phyloP scores from a whole-genome alignment of 2,797 vertebrate species.

The Mus minutoides region DNA sequence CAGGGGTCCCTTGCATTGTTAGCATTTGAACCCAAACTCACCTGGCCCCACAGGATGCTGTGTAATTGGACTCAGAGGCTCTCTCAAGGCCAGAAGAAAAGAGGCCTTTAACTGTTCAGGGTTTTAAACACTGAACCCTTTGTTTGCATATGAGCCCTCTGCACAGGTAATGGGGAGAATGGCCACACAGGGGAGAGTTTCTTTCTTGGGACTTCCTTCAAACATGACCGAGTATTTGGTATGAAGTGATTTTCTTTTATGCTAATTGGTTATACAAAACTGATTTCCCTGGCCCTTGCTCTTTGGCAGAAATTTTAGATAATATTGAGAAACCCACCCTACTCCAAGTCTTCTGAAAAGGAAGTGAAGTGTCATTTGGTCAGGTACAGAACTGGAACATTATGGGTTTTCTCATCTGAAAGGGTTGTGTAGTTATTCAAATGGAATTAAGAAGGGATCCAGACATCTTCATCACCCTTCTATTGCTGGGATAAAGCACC shows the following conservation, averaged over 20 bases:
- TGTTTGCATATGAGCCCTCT: background rate
- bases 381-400: no score
- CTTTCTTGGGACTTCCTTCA: background rate
- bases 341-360: background rate
- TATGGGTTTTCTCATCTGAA: background rate
- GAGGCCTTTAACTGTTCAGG: no score
- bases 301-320: background rate
- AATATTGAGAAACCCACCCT: background rate
- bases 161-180: fast-evolving
- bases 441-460: background rate
- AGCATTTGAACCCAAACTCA: background rate
- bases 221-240: background rate
- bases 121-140: background rate
- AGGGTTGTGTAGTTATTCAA: background rate
- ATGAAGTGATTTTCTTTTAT: background rate
- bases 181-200: background rate
- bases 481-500: background rate
- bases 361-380: background rate
- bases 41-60: background rate
- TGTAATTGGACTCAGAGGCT: background rate
- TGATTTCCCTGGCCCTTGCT: background rate
- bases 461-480: background rate
- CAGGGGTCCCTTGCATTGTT: background rate
- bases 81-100: background rate
- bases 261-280: background rate